Evolutionary conservation across 2,888 invertebrate species (phyloP), one percentile per base, ranked within the genome.

Genomic region (Heliconius ethilla): DNA sequence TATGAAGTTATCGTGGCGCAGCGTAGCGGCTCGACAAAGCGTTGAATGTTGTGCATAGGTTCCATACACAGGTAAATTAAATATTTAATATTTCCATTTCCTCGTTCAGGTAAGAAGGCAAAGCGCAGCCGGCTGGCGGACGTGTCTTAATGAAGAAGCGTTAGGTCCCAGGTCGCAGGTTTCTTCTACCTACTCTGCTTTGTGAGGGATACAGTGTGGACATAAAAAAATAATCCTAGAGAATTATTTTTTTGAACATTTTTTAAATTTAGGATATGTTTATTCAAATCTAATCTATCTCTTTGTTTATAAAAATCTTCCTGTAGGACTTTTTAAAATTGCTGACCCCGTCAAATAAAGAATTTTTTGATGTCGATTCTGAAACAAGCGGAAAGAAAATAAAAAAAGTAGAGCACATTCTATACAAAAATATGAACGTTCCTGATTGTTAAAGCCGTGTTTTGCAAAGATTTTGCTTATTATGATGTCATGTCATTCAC

Each of bases 401-500:
- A 63, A 63, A 63, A 67, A 33, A 67, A 25, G 25, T 40, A 69
- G 13, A 69, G 37, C 37, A 69, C n/a, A 25, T 40, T 13, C n/a
- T 25, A 33, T 18, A 29, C n/a, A 7, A 22, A 59, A 33, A 59
- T n/a, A 70, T 10, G 63, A 9, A 55, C 74, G 62, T 27, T 63
- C 18, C 15, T 29, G 62, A 62, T 74, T 63, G 63, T 74, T 63
- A 63, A 29, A 45, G 22, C 63, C 77, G 77, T 73, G 72, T 40
- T 73, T 66, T 65, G 66, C 59, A 73, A 67, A 72, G 55, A 77
- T 73, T 77, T 55, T 59, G 77, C 73, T 77, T 77, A 77, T 77
- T 77, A 77, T 37, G 25, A 18, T 65, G 70, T 65, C 63, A 25
- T 55, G 65, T 65, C 63, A 51, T 18, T 40, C 27, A 65, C 37